These are phyloP conservation scores for Geotrypetes seraphini DNA, from an alignment of 2,797 vertebrate species.

Conservation along the genomic window DNA sequence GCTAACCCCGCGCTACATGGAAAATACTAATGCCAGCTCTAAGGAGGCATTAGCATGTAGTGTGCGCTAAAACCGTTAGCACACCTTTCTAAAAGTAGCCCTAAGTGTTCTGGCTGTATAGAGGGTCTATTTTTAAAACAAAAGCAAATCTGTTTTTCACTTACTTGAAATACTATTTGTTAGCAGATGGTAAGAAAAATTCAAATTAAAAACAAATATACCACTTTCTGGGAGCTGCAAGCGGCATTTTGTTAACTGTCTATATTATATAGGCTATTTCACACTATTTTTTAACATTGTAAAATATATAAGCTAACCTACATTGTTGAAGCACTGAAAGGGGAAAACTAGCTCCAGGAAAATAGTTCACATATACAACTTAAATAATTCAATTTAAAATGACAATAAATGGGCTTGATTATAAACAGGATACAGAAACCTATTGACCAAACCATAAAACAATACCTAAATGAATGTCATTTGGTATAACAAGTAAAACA, in stretches of 20 bases:
- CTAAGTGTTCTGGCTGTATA: no score
- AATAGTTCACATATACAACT: slow-evolving; percentile 49
- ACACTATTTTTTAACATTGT: slow-evolving; percentile 42
- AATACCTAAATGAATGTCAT: slow-evolving; percentile 41
- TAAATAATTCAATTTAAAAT: slow-evolving; percentile 44
- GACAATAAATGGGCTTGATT: slow-evolving; percentile 32
- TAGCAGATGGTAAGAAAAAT: no score
- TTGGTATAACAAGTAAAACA: slow-evolving; percentile 43
- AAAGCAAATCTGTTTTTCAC: no score
- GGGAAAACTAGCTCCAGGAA: slow-evolving; percentile 46
- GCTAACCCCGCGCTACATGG: no score
- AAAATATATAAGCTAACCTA: slow-evolving; percentile 58
- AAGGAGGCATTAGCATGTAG: no score
- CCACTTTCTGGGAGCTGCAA: no score
- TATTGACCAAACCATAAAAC: slow-evolving; percentile 34
- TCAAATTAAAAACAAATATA: no score
- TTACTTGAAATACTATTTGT: no score
- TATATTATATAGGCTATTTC: slow-evolving; percentile 40
- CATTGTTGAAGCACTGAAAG: slow-evolving; percentile 48
- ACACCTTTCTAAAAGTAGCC: no score
- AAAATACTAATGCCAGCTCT: no score
- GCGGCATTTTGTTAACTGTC: slow-evolving; percentile 26
- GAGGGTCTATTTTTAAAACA: no score
- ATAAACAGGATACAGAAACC: slow-evolving; percentile 45
- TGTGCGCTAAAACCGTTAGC: no score